Percentiles rank a stretch among this genome's conserved stretches.
These are phyloP conservation scores for Torymus texanus DNA, from an alignment of 2,888 invertebrate species.

Conservation along the genomic window DNA sequence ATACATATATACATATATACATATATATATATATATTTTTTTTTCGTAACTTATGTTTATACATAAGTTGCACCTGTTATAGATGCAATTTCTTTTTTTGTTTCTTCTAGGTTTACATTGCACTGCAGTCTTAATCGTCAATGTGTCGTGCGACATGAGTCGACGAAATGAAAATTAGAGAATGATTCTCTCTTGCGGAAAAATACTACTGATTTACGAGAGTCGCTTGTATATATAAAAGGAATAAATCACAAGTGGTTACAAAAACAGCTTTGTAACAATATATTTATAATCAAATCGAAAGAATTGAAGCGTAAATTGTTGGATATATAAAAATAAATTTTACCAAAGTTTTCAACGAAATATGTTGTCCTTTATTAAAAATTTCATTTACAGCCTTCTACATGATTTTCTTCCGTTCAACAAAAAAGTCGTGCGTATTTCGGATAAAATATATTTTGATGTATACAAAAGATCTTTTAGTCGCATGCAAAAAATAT, in stretches of 20 bases:
- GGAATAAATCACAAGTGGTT: background rate
- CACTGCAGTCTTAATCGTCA: too few relatives aligned
- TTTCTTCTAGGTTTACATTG: too few relatives aligned
- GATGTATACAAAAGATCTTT: constrained; percentile 46
- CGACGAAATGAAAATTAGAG: background rate
- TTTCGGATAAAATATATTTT: constrained; percentile 50
- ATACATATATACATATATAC: too few relatives aligned
- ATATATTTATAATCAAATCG: background rate
- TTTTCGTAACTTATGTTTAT: too few relatives aligned
- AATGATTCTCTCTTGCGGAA: constrained; percentile 16
- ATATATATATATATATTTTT: too few relatives aligned
- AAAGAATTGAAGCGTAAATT: constrained; percentile 11
- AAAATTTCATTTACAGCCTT: constrained; percentile 56
- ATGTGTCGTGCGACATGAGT: background rate
- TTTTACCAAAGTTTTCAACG: constrained; percentile 45
- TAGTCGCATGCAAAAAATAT: constrained; percentile 43
- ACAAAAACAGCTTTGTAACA: background rate
- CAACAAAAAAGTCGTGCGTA: constrained; percentile 44
- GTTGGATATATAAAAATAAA: constrained; percentile 43
- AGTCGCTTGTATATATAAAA: background rate
- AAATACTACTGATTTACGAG: constrained; percentile 53
- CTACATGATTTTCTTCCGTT: constrained; percentile 44
- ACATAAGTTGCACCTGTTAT: too few relatives aligned
- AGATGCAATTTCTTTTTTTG: too few relatives aligned
- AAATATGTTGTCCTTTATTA: constrained; percentile 54